Base-by-base conservation (phyloP, 23 tunicate species). In the Ciona savignyi region DNA sequence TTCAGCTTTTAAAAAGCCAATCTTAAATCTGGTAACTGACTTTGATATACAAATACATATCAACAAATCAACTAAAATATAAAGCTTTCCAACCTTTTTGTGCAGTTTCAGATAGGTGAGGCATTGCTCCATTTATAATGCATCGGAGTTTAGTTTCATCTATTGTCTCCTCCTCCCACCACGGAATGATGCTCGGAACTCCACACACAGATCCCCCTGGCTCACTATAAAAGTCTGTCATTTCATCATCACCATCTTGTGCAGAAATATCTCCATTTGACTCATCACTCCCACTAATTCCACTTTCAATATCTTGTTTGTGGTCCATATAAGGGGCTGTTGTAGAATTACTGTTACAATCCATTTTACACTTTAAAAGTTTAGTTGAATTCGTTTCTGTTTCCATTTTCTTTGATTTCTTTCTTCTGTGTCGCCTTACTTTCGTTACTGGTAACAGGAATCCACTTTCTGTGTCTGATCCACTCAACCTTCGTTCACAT, bases 201-300 rank as follows among this genome's bases (percentile, higher is more conserved):
- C 93, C 93, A 65, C 76, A 79, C 28, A 86, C 85, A 4, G 81
- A 35, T 60, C 93, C 93, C 11, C 83, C 81, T 1, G 81, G 30
- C 64, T 86, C 93, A 56, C 77, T 77, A 67, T 74, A 82, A 61
- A 81, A 86, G 51, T 86, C 93, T 1, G 93, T 86, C 85, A 86
- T 80, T 75, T 86, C 93, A 75, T 86, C 93, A 74, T 86, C 93
- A 0, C 93, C 93, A 70, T 80, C 84, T 77, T 80, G 32, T n/a
- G n/a, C n/a, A 62, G 30, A 28, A n/a, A 66, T 66, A n/a, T 25
- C 61, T 34, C 63, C 77, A 71, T 80, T 63, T 1, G 84, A 80
- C 0, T 80, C 84, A 35, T 80, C 84, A 71, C 84, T 80, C 27
- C 77, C 70, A 62, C 84, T 80, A 24, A 80, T 71, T n/a, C 74